phyloP scores from a whole-genome alignment of 1,140 invertebrate species.

The Condylostylus longicornis region DNA sequence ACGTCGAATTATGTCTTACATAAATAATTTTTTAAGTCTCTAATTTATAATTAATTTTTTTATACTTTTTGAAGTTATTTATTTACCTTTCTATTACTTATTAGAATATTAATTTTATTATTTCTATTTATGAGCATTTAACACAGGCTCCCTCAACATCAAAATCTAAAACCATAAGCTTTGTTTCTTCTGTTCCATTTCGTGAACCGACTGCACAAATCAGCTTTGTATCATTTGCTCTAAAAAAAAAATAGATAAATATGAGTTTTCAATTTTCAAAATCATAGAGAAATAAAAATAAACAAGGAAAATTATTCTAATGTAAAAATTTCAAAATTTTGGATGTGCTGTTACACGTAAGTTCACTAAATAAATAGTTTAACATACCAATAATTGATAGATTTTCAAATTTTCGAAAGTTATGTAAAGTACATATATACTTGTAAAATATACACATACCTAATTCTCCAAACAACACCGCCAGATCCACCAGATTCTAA shows the following conservation, averaged over 20 bases:
- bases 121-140: constrained; percentile 34
- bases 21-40: no score
- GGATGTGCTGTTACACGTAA: no score
- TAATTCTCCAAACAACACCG: constrained; percentile 96
- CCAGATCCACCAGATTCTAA: constrained; percentile 90
- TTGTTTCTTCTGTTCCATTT: constrained; percentile 97
- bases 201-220: constrained; percentile 96
- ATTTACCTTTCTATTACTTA: no score
- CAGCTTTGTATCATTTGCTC: constrained; percentile 86
- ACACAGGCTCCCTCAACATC: constrained; percentile 61
- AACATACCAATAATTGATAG: background rate
- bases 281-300: no score
- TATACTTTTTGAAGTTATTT: no score
- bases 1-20: no score
- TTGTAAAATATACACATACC: no score
- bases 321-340: background rate
- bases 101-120: background rate
- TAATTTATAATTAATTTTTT: no score
- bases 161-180: constrained; percentile 93
- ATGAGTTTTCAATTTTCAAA: no score
- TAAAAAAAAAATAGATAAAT: constrained; percentile 7
- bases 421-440: background rate
- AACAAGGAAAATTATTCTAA: no score
- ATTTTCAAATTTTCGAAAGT: no score
- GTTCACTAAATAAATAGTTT: no score